phyloP scores from a whole-genome alignment of 2,113 vertebrate genomes.

The Craseonycteris thonglongyai region DNA sequence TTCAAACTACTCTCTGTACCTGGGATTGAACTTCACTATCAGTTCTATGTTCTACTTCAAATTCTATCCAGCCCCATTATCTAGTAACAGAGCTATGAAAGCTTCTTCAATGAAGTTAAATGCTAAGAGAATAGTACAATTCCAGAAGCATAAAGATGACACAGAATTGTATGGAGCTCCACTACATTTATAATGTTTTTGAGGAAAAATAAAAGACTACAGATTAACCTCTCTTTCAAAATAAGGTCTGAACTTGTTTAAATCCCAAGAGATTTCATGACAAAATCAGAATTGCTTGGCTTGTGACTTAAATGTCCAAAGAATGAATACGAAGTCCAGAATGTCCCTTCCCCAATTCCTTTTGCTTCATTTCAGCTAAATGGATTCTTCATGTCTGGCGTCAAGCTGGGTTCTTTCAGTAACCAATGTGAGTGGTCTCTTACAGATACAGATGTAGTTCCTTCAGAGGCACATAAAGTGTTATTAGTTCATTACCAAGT shows the following conservation, averaged over 20 bases:
- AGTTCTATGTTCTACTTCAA: neutral
- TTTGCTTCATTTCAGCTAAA: neutral
- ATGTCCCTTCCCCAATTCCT: neutral
- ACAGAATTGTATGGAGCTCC: neutral
- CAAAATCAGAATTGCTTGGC: neutral
- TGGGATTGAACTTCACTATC: neutral
- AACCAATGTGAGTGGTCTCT: neutral
- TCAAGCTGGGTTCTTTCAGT: neutral
- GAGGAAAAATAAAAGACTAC: neutral
- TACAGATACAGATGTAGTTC: neutral
- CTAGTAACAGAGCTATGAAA: neutral
- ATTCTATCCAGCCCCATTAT: neutral
- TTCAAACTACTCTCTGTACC: neutral
- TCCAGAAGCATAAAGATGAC: neutral
- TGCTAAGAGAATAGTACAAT: neutral
- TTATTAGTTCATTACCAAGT: neutral
- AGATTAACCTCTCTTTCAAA: neutral
- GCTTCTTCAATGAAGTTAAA: neutral
- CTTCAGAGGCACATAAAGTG: neutral
- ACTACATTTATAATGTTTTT: neutral
- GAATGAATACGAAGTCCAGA: neutral
- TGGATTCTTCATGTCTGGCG: neutral
- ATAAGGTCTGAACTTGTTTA: neutral
- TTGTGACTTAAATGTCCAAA: neutral
- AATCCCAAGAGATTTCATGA: neutral